Percentiles rank a stretch among this genome's conserved stretches.
These are phyloP conservation scores for Hyperoodon ampullatus DNA, from an alignment of 2,113 vertebrate genomes.

Conservation along the genomic window DNA sequence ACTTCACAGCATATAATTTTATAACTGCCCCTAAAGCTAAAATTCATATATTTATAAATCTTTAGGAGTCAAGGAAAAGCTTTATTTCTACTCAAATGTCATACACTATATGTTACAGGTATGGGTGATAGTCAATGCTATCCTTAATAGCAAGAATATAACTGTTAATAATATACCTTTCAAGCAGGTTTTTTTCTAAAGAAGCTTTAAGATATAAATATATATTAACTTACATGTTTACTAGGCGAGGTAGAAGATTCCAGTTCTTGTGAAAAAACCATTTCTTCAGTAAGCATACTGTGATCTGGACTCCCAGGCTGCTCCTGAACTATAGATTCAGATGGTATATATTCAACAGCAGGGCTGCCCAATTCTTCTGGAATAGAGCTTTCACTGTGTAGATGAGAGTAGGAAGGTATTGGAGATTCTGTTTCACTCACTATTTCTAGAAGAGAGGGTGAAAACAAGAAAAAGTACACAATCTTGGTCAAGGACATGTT, in stretches of 20 bases:
- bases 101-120: neutral
- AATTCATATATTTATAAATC: conserved; percentile 30
- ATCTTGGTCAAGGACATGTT: conserved; percentile 20
- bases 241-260: conserved; percentile 83
- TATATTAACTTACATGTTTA: conserved; percentile 86
- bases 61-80: conserved; percentile 7
- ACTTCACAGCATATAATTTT: neutral
- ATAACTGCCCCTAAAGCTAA: neutral
- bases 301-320: conserved; percentile 82
- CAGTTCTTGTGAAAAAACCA: conserved; percentile 88
- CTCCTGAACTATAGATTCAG: conserved; percentile 75
- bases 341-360: conserved; percentile 76
- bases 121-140: neutral
- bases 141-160: neutral
- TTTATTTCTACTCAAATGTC: conserved; percentile 44
- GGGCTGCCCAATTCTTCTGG: conserved; percentile 86
- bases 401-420: conserved; percentile 85
- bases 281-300: conserved; percentile 81
- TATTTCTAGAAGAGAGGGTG: conserved; percentile 79
- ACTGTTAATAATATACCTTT: conserved; percentile 16
- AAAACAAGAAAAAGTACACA: conserved; percentile 33
- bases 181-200: neutral
- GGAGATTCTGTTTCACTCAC: conserved; percentile 87
- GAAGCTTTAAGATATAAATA: conserved; percentile 24
- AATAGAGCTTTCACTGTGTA: conserved; percentile 86